phyloP scores from a whole-genome alignment of 2,797 vertebrate species.

The Phaenicophaeus curvirostris region DNA sequence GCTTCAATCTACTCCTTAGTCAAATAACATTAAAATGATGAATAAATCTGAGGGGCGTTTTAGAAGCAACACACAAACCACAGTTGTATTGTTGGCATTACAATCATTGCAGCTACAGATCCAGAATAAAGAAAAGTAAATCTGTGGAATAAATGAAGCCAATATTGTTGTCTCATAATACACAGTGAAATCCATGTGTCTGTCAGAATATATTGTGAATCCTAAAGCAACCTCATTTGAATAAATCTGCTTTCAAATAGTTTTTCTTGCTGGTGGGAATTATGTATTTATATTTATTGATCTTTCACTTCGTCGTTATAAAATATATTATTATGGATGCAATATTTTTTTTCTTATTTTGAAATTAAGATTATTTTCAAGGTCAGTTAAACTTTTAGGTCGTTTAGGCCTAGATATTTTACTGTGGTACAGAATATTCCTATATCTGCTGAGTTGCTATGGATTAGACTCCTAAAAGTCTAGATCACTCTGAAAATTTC shows the following conservation, averaged over 20 bases:
- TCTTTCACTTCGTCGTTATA: neutral
- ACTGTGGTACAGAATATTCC: neutral
- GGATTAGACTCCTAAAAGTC: neutral
- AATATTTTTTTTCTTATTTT: neutral
- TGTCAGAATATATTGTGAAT: neutral
- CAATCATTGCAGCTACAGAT: neutral
- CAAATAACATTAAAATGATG: neutral
- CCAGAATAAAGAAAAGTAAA: conserved; percentile 10
- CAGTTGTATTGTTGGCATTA: neutral
- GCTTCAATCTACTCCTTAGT: neutral
- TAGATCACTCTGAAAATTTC: neutral
- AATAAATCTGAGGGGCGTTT: neutral
- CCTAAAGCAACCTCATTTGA: neutral
- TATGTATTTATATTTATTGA: neutral
- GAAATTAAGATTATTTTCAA: neutral
- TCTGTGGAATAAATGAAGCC: neutral
- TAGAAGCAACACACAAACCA: neutral
- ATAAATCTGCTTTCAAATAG: neutral
- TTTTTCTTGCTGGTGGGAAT: neutral
- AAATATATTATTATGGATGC: neutral
- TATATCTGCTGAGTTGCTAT: neutral
- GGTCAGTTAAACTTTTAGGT: neutral
- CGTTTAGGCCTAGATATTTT: neutral
- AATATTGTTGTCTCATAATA: neutral
- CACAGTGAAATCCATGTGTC: neutral